Conservation (phyloP, 2,888 invertebrate genomes). For the Erannis defoliaria region DNA sequence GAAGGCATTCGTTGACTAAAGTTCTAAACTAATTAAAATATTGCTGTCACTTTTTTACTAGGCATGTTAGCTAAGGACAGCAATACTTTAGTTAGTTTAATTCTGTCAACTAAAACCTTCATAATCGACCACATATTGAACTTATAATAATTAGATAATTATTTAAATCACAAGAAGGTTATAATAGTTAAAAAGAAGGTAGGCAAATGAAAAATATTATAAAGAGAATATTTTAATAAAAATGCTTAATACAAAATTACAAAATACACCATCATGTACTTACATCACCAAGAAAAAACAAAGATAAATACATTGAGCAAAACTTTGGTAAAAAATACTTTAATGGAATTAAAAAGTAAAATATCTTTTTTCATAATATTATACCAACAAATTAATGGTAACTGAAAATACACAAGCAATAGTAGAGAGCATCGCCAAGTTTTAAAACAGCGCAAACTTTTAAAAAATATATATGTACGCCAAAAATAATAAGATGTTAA, state of each 20-base stretch:
- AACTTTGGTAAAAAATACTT: conserved; percentile 72
- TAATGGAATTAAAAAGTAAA: conserved; percentile 32
- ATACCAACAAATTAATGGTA: conserved; percentile 55
- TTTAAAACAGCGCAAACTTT: conserved; percentile 19
- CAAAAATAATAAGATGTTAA: too few species aligned
- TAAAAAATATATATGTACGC: not conserved
- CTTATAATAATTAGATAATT: too few species aligned
- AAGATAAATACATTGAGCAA: conserved; percentile 60
- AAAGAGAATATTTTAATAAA: conserved; percentile 58
- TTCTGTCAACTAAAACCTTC: too few species aligned
- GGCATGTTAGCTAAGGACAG: too few species aligned
- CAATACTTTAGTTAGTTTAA: too few species aligned
- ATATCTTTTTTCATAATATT: conserved; percentile 39
- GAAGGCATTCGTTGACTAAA: too few species aligned
- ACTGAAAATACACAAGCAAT: conserved; percentile 65
- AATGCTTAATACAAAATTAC: conserved; percentile 60
- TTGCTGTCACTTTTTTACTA: too few species aligned
- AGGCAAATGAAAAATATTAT: conserved; percentile 5
- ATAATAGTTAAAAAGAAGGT: not conserved
- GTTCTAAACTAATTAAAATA: too few species aligned
- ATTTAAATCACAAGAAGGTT: too few species aligned
- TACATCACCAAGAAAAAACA: conserved; percentile 55
- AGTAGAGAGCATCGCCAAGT: conserved; percentile 52
- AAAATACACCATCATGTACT: conserved; percentile 51
- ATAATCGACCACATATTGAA: too few species aligned